Base-by-base conservation (phyloP, 2,113 vertebrate species). In the Erinaceus europaeus region DNA sequence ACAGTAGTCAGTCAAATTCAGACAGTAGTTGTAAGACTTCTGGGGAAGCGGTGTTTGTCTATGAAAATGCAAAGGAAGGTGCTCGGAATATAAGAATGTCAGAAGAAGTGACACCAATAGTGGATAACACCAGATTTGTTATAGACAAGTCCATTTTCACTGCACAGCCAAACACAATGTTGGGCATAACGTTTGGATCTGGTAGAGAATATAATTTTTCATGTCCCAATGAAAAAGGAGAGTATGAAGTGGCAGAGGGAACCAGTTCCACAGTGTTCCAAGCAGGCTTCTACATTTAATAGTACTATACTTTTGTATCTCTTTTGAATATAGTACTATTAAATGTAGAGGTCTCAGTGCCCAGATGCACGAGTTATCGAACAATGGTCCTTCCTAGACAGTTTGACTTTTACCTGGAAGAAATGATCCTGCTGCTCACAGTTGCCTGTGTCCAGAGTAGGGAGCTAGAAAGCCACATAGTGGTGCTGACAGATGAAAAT, bases 321-420 rank as follows among this genome's bases (percentile, higher is more conserved):
- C 99, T 86, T 99, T 99, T 75, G 99, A 99, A 96, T 99, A 99
- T 90, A 99, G 99, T 96, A 99, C 99, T 94, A 99, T 99, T 96
- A 99, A 99, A 97, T 99, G 99, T 97, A 98, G 99, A 98, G 99
- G 99, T 97, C 98, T 99, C 74, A 99, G 99, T 99, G 99, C 99
- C 88, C 98, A 99, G 85, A 99, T 99, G 99, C 99, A 99, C 87
- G 99, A 99, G 92, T 96, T 99, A 76, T 99, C 99, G 68, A 99
- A 99, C 40, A 99, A 99, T 40, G 99, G 99, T 64, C 99, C 99
- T n/a, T 93, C 98, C 99, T 64, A 97, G 96, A 90, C 99, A 99
- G 34, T 99, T 99, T 96, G 99, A 99, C 94, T 99, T 99, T 93
- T 99, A 99, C 92, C 97, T 99, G 86, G 99, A 99, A 95, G 99